These are phyloP conservation scores for Drosophila yakuba DNA, from an alignment of 1,140 invertebrate species.

Conservation along the genomic window DNA sequence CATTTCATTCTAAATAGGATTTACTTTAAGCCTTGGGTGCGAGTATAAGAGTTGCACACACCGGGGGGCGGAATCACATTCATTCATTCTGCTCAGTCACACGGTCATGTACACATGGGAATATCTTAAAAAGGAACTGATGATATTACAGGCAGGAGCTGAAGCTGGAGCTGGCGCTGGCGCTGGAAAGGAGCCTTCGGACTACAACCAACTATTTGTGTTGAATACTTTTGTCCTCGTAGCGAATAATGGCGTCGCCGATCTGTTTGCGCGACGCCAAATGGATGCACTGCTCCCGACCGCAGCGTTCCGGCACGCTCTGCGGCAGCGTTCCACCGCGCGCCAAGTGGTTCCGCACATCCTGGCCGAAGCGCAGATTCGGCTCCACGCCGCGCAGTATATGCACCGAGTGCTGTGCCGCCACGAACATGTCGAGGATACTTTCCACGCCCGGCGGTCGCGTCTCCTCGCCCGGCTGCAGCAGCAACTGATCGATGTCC, in stretches of 20 bases:
- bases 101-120: conserved; percentile 15
- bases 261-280: conserved; percentile 84
- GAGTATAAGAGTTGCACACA: conserved; percentile 32
- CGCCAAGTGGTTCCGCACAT: conserved; percentile 63
- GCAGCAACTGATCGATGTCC: conserved; percentile 86
- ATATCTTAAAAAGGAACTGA: conserved; percentile 67
- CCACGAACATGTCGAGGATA: conserved; percentile 83
- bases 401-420: conserved; percentile 75
- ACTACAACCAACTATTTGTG: conserved; percentile 59
- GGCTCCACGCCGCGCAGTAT: conserved; percentile 82
- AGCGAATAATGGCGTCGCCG: conserved; percentile 82
- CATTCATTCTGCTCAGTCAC: conserved; percentile 16
- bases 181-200: conserved; percentile 8
- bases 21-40: conserved; percentile 17
- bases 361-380: conserved; percentile 75
- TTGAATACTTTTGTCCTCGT: conserved; percentile 80
- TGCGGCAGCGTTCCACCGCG: conserved; percentile 42
- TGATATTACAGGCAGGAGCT: conserved; percentile 53
- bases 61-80: not conserved
- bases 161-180: conserved; percentile 20
- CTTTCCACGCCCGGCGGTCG: conserved; percentile 61
- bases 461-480: conserved; percentile 35
- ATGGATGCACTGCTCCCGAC: conserved; percentile 73
- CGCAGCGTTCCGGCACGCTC: conserved; percentile 35
- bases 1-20: not conserved